phyloP scores from a whole-genome alignment of 2,113 vertebrate species.

The Corythaeola cristata region DNA sequence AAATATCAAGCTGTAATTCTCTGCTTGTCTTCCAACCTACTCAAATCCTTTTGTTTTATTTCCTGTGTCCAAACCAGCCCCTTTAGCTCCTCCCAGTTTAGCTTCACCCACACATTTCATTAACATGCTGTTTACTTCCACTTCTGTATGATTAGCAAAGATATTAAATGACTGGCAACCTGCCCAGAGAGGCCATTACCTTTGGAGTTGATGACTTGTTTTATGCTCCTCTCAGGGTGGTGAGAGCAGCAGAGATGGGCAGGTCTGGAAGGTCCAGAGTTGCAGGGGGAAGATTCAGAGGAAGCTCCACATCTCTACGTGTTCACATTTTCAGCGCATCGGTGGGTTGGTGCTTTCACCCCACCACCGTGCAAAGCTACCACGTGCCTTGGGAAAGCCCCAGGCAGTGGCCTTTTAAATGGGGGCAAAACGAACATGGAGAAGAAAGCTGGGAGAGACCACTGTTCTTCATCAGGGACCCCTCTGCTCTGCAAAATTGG shows the following conservation, averaged over 20 bases:
- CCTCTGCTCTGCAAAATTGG: not conserved
- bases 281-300: not conserved
- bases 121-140: conserved; percentile 34
- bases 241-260: not conserved
- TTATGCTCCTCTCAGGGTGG: not conserved
- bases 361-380: not conserved
- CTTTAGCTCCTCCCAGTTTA: not conserved
- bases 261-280: not conserved
- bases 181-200: conserved; percentile 31
- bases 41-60: not conserved
- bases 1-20: not conserved
- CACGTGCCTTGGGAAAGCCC: not conserved
- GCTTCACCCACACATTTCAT: conserved; percentile 19
- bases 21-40: not conserved
- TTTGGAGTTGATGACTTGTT: conserved; percentile 33
- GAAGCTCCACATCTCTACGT: not conserved
- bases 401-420: rapidly evolving
- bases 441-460: not conserved
- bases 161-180: conserved; percentile 25
- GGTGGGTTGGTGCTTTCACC: not conserved
- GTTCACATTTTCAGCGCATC: not conserved
- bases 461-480: rapidly evolving
- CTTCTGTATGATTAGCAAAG: not conserved
- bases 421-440: not conserved
- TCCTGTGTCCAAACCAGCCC: not conserved